Evolutionary conservation across 2,888 invertebrate genomes (phyloP).

Genomic region (Tenthredo mesomela): DNA sequence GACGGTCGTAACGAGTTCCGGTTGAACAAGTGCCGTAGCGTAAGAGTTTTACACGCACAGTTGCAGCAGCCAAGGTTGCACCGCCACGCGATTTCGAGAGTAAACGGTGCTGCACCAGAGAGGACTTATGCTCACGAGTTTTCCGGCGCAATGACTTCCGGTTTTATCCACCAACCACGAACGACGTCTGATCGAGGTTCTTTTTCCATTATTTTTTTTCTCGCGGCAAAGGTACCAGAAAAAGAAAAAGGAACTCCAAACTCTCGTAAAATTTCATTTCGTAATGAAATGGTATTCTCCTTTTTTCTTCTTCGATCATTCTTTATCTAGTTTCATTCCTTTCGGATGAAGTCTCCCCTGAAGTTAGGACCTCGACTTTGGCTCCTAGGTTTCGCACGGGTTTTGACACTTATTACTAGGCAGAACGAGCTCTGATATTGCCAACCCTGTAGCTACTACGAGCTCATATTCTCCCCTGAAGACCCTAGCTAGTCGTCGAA

Average conservation of each 20-base stretch:
- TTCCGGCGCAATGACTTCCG: neutral
- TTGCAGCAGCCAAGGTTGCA: neutral
- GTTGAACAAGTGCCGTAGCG: slow-evolving; percentile 9
- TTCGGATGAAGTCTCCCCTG: slow-evolving; percentile 13
- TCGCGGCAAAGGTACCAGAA: neutral
- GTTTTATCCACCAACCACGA: neutral
- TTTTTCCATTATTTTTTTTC: neutral
- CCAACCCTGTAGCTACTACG: neutral
- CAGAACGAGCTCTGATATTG: slow-evolving; percentile 23
- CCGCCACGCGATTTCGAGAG: neutral
- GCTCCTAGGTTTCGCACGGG: neutral
- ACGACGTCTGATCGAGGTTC: neutral
- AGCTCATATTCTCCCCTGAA: neutral
- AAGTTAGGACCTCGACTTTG: neutral
- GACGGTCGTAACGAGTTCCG: slow-evolving; percentile 29
- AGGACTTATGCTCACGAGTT: neutral
- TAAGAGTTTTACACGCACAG: neutral
- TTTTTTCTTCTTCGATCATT: neutral
- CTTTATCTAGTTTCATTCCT: neutral
- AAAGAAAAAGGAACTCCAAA: neutral
- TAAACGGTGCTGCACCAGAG: neutral
- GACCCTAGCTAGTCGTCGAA: neutral
- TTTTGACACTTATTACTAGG: slow-evolving; percentile 38
- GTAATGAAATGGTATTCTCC: too few relatives aligned
- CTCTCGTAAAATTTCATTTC: too few relatives aligned